A percentile compares a stretch with the other conserved stretches of the same genome.
phyloP scores from a whole-genome alignment of 2,113 vertebrate species.

The Nothocercus julius region DNA sequence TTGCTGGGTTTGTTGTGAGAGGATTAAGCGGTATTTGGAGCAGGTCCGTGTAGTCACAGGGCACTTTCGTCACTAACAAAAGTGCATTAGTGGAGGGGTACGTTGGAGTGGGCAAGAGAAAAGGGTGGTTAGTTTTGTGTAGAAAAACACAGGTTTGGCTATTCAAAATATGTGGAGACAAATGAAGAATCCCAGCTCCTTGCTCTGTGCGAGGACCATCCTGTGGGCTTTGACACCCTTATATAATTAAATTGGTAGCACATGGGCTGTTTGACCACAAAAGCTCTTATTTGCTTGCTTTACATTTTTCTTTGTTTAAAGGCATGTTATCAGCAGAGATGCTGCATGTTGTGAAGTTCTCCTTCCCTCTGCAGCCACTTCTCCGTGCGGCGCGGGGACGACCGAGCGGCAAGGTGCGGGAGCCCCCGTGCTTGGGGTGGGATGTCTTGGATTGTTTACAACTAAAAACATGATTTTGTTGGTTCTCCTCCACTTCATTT shows the following conservation, averaged over 20 bases:
- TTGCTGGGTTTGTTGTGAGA: conserved; percentile 5
- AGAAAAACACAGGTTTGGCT: neutral
- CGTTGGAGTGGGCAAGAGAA: neutral
- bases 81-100: neutral
- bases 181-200: neutral
- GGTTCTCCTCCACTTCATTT: neutral
- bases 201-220: neutral
- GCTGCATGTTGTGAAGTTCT: neutral
- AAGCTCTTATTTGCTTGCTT: conserved; percentile 4
- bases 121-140: neutral
- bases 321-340: conserved; percentile 27
- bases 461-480: neutral
- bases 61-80: neutral
- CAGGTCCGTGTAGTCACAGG: conserved; percentile 11
- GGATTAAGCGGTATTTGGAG: conserved; percentile 29
- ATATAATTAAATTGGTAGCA: conserved; percentile 29
- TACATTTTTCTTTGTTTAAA: conserved; percentile 20
- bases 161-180: neutral
- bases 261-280: conserved; percentile 19
- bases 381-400: rapidly evolving
- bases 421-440: neutral
- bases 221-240: neutral
- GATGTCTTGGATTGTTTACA: neutral
- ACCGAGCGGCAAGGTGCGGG: neutral
- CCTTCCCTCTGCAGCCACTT: neutral